Percentiles rank a stretch among this genome's conserved stretches.
phyloP scores from a whole-genome alignment of 1,140 invertebrate genomes.

The Drosophila lacteicornis region DNA sequence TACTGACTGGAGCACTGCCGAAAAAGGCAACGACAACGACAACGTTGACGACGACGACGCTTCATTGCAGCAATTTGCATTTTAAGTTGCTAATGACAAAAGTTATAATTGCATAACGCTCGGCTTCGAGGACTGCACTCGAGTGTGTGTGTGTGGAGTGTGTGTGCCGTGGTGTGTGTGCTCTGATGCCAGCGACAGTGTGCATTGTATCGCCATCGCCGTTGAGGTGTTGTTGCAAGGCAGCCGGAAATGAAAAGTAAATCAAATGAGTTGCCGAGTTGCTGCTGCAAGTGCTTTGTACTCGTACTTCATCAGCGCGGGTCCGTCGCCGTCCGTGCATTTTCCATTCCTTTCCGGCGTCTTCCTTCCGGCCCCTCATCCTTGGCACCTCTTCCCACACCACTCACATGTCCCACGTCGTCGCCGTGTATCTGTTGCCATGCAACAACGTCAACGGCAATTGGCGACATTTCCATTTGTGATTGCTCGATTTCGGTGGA shows the following conservation, averaged over 20 bases:
- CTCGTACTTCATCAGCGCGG: slow-evolving; percentile 72
- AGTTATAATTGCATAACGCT: slow-evolving; percentile 83
- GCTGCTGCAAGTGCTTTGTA: slow-evolving; percentile 43
- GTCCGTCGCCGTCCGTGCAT: slow-evolving; percentile 43
- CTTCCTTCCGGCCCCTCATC: not conserved
- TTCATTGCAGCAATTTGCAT: slow-evolving; percentile 83
- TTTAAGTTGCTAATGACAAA: slow-evolving; percentile 84
- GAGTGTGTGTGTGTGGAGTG: slow-evolving; percentile 5
- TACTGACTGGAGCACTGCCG: slow-evolving; percentile 31
- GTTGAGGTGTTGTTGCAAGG: slow-evolving; percentile 55
- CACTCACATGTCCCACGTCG: slow-evolving; percentile 15
- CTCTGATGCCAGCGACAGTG: slow-evolving; percentile 32
- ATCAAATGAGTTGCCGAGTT: slow-evolving; percentile 77
- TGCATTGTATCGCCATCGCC: slow-evolving; percentile 46
- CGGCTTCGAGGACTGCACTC: slow-evolving; percentile 54
- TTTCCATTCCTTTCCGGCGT: not conserved
- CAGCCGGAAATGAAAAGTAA: slow-evolving; percentile 84
- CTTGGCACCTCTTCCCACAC: not conserved
- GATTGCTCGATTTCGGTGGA: slow-evolving; percentile 52
- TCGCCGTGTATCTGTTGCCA: slow-evolving; percentile 29
- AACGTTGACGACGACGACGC: slow-evolving; percentile 60
- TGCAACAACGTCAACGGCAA: slow-evolving; percentile 47
- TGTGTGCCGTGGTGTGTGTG: slow-evolving; percentile 25
- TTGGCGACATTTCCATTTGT: slow-evolving; percentile 61
- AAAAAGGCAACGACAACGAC: slow-evolving; percentile 50